phyloP scores from a whole-genome alignment of 2,888 invertebrate species.

The Cremastinae sp. region DNA sequence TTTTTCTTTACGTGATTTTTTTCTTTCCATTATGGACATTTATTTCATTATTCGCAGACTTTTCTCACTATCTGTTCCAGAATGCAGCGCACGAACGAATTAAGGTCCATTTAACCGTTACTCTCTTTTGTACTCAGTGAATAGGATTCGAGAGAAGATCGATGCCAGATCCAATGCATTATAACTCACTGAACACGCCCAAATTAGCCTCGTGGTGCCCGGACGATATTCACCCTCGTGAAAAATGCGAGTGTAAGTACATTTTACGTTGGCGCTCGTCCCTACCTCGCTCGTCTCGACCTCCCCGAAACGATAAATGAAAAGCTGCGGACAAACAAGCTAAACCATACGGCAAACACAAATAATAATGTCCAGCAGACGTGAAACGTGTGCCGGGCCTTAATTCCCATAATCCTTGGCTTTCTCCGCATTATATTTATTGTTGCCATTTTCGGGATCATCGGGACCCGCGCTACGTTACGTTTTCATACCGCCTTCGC shows the following conservation, averaged over 20 bases:
- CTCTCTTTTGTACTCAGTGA: slow-evolving; percentile 51
- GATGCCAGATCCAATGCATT: slow-evolving; percentile 57
- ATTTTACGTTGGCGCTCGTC: neutral
- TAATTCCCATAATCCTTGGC: slow-evolving; percentile 64
- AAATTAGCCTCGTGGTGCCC: slow-evolving; percentile 61
- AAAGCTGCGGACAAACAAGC: slow-evolving; percentile 53
- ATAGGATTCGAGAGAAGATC: slow-evolving; percentile 56
- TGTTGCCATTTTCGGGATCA: slow-evolving; percentile 61
- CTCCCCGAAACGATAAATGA: slow-evolving; percentile 41
- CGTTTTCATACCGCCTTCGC: neutral
- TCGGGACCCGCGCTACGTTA: slow-evolving; percentile 19
- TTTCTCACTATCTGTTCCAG: no score
- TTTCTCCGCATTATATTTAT: slow-evolving; percentile 53
- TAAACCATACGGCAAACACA: slow-evolving; percentile 61
- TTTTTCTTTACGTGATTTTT: no score
- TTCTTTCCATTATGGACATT: no score
- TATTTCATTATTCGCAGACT: no score
- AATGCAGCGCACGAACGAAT: slow-evolving; percentile 19
- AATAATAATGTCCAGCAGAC: slow-evolving; percentile 59
- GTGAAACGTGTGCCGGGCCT: slow-evolving; percentile 43
- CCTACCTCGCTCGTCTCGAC: slow-evolving; percentile 5
- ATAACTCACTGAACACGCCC: slow-evolving; percentile 53
- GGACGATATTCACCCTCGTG: slow-evolving; percentile 43
- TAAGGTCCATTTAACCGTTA: slow-evolving; percentile 54
- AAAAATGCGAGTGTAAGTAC: slow-evolving; percentile 43